phyloP scores from a whole-genome alignment of 2,113 vertebrate species.

The Amia ocellicauda region DNA sequence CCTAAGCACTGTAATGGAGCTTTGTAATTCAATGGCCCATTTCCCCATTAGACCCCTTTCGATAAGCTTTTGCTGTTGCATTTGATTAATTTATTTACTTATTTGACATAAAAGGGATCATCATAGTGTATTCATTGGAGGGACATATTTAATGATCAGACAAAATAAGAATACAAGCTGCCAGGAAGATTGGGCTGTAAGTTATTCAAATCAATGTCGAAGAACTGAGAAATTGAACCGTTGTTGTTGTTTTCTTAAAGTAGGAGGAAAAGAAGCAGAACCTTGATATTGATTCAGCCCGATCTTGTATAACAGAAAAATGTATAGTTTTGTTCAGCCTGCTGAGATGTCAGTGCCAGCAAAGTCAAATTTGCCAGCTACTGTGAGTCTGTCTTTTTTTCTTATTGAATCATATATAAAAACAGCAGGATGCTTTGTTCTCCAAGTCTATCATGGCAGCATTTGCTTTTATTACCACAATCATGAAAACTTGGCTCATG shows the following conservation, averaged over 20 bases:
- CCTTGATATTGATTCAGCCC: too few species aligned
- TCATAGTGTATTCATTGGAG: too few species aligned
- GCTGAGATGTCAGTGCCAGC: background rate
- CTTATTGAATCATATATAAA: background rate
- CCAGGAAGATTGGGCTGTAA: background rate
- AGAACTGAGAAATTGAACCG: too few species aligned
- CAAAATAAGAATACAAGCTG: conserved; percentile 17
- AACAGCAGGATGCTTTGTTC: background rate
- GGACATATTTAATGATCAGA: too few species aligned
- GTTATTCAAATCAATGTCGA: conserved; percentile 2
- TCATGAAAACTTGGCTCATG: background rate
- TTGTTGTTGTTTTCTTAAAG: too few species aligned
- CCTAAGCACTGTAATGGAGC: too few species aligned
- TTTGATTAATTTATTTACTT: too few species aligned
- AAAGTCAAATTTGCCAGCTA: background rate
- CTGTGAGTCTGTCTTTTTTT: background rate
- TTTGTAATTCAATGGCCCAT: too few species aligned
- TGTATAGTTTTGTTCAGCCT: background rate
- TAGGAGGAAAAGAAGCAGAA: too few species aligned
- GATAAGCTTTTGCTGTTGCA: too few species aligned
- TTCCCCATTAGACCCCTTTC: too few species aligned
- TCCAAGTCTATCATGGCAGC: background rate
- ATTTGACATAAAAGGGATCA: too few species aligned
- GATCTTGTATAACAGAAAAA: background rate
- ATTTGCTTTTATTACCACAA: background rate